phyloP scores from a whole-genome alignment of 2,797 vertebrate species.

The Kryptolebias ocellatus region DNA sequence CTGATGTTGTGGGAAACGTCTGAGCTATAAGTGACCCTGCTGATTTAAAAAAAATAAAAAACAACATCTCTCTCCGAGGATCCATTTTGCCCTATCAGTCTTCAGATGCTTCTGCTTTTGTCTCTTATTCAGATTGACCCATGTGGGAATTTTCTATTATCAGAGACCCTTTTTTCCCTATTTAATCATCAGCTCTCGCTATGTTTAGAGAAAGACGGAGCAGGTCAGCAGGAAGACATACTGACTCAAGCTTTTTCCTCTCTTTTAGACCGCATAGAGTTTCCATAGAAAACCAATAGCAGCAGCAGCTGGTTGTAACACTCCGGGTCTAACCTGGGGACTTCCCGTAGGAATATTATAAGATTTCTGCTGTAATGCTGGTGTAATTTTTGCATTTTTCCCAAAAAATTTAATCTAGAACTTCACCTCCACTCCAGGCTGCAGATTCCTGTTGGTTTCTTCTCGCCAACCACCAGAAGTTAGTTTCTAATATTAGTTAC shows the following conservation, averaged over 20 bases:
- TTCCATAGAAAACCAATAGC: not conserved
- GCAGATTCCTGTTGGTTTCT: no score
- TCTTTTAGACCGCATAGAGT: not conserved
- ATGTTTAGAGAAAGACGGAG: not conserved
- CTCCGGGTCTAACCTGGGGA: no score
- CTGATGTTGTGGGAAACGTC: slow-evolving; percentile 28
- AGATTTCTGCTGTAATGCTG: no score
- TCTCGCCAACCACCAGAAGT: no score
- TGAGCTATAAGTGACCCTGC: slow-evolving; percentile 19
- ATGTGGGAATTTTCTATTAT: not conserved
- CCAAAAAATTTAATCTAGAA: not conserved
- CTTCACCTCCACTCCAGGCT: no score
- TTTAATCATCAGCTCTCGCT: no score
- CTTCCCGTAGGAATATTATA: no score
- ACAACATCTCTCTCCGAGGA: not conserved
- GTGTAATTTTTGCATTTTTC: no score
- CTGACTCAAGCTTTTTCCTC: not conserved
- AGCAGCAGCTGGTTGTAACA: not conserved
- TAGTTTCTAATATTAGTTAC: no score
- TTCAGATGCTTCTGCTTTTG: not conserved
- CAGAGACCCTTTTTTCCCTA: not conserved
- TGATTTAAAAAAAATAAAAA: not conserved
- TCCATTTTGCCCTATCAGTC: not conserved
- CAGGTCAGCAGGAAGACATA: not conserved
- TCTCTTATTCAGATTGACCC: not conserved